Base-by-base conservation (phyloP, 2,797 vertebrate species). In the Fistularia commersonii region DNA sequence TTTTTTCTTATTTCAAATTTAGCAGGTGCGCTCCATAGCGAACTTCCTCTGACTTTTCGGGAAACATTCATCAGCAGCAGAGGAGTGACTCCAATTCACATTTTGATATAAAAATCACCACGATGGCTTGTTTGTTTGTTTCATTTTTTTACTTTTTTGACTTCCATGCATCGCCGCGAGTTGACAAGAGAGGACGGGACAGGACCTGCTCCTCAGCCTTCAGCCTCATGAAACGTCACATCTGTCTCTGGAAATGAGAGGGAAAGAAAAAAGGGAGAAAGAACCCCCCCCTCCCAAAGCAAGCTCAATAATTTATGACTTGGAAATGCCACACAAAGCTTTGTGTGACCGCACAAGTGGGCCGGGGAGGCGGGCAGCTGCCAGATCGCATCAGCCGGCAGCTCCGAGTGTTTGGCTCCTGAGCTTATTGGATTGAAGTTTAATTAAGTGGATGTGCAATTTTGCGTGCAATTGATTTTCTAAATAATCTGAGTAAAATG, bases 251-350 rank as follows among this genome's bases (percentile, higher is more conserved):
- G 23, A 23, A 23, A 23, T 56, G 69, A 63, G 77, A 66, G 77
- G 70, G 78, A 80, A 78, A 69, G 57, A 54, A 36, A 66, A 84
- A 74, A 10, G 35, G 35, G 4, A 23, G 23, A 23, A 23, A 23
- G 23, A 23, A 23, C 23, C 23, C 23, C 23, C 23, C 23, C 23
- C 35, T 74, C 69, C 77, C 76, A 55, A 41, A 63, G 66, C 65
- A 9, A 58, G 45, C 48, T 77, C 42, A 75, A 83, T 79, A 74
- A 84, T 80, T 77, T 68, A 81, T 82, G 39, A 34, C 11, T 55
- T 54, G 41, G 45, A 81, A 81, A 77, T 61, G 57, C 62, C 74
- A 76, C 72, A 58, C 56, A 66, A 71, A 76, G 69, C 57, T 47
- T 60, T 45, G 15, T 52, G 43, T 38, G 75, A 54, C 62, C 59